A percentile compares a stretch with the other conserved stretches of the same genome.
Conservation (phyloP, 2,797 vertebrate species). For the Petrocephalus schoutedeni region DNA sequence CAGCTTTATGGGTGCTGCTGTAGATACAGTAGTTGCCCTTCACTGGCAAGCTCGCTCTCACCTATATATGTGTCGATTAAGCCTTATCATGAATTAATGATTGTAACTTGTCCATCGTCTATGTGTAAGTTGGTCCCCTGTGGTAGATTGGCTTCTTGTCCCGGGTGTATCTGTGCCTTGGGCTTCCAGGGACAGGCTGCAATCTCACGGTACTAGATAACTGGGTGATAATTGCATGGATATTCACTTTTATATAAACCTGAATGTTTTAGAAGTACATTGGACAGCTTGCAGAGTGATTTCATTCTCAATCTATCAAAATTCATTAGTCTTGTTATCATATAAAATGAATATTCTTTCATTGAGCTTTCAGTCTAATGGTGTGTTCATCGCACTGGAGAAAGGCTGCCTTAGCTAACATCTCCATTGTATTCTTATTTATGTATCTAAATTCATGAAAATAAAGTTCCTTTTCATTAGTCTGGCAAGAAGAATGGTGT, state of each 20-base stretch:
- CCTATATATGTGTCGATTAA: neutral
- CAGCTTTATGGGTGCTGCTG: neutral
- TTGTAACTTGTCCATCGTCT: neutral
- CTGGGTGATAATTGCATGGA: neutral
- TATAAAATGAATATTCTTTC: neutral
- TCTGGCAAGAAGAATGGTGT: conserved; percentile 7
- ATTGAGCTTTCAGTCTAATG: neutral
- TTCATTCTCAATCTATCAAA: neutral
- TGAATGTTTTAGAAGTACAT: neutral
- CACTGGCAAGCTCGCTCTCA: neutral
- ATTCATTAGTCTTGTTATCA: neutral
- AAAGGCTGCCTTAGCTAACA: neutral
- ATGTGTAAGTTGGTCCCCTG: neutral
- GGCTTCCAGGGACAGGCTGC: neutral
- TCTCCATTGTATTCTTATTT: neutral
- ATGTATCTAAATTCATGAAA: neutral
- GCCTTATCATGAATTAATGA: neutral
- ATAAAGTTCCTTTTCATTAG: neutral
- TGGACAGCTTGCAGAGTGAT: neutral
- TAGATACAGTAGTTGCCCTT: neutral
- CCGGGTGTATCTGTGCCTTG: neutral
- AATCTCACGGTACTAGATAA: neutral
- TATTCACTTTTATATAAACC: conserved; percentile 12
- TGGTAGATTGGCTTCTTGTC: neutral
- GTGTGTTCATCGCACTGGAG: neutral